Base-by-base conservation (phyloP, 2,797 vertebrate species). In the Perodicticus potto region DNA sequence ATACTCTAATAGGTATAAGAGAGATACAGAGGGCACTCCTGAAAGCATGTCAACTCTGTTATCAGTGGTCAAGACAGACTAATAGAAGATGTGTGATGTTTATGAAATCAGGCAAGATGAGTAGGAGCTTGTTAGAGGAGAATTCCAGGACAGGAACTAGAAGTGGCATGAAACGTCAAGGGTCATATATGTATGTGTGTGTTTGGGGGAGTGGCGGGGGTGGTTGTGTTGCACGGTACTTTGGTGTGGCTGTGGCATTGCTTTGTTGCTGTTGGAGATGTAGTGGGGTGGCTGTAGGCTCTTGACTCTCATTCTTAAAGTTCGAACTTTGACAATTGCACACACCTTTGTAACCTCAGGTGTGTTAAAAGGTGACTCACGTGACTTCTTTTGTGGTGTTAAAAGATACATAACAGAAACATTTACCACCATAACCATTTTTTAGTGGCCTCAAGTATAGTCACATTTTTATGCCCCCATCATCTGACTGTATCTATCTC, bases 71-170 rank as follows among this genome's bases (percentile, higher is more conserved):
- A 40, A 14, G 45, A 40, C 10, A 34, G 61, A 63, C 55, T 85
- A 32, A 16, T 16, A 73, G 88, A 85, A 57, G 55, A 89, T 59
- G 22, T 49, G n/a, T 55, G n/a, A 89, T 77, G 22, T 13, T 61
- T 78, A 49, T 80, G 65, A 94, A 84, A 86, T 91, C 65, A 80
- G 61, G 9, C 65, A 77, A 45, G 74, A 76, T 57, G 40, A 84
- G 27, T 22, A 73, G 67, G 23, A 73, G 19, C 49, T 80, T 91
- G 70, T 45, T 86, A 27, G 49, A 76, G 65, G 29, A 61, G 63
- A 86, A 82, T 93, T 94, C 17, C 12, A 90, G 77, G 53, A 57
- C 89, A 89, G 25, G 34, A 14, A 91, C 29, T 3, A 84, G 45
- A 73, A 67, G 43, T 72, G 59, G 20, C 45, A 2, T 59, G 57